Evolutionary conservation across 2,888 invertebrate genomes (phyloP), one percentile per base, ranked within the genome.

Genomic region (Hyposoter dolosus): DNA sequence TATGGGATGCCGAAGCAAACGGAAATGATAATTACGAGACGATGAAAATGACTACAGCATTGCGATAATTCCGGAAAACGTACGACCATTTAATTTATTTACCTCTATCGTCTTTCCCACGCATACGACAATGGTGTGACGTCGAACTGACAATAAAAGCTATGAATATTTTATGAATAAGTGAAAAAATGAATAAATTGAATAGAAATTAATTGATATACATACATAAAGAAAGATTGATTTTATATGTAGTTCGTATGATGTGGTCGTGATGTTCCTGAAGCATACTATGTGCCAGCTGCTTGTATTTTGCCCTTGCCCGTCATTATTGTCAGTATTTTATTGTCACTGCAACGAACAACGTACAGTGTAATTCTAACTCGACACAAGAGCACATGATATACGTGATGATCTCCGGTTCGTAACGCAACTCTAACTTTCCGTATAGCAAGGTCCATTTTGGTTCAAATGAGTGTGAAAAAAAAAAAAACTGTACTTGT

Each of bases 201-300:
- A 17, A 65, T 65, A 35, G 2, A 65, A 12, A 53, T 74, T 10
- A 47, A 19, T 65, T 47, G 12, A 76, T 45, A 76, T 65, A 47
- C 23, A 43, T 43, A 23, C n/a, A 28, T 28, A 28, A 28, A 28
- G 28, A 28, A 9, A 60, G 15, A 23, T 23, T 60, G 40, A 74
- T 50, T 17, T 85, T 82, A 56, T 77, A 71, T 88, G 85, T 88
- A 78, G 80, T 84, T 71, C 77, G 86, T 86, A 85, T 63, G 72
- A 86, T 84, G 87, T 89, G 88, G 86, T 90, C 89, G 88, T 87
- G 88, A 88, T 89, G 90, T 85, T 76, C 82, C 82, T 76, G 71
- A 85, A 82, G 85, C 82, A 85, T 85, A 85, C 79, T 91, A 93
- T 93, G 92, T 93, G 93, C 93, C 93, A 93, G 93, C 93, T 93